A percentile compares a stretch with the other conserved stretches of the same genome.
These are phyloP conservation scores for Muscicapa comitata DNA, from an alignment of 2,797 vertebrate species.

Conservation along the genomic window DNA sequence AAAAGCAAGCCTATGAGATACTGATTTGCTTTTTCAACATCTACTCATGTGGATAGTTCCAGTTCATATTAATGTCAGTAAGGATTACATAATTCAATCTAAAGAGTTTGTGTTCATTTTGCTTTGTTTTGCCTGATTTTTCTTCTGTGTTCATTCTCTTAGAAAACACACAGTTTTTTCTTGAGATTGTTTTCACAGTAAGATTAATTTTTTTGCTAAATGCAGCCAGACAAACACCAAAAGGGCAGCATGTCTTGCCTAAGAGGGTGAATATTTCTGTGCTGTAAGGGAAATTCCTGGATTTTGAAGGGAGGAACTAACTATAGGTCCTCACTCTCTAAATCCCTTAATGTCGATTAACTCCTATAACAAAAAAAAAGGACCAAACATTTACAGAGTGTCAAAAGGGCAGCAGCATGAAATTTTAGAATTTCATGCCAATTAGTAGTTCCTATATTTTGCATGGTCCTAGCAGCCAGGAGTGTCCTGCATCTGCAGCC, in stretches of 20 bases:
- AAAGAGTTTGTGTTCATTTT: neutral
- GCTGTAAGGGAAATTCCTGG: neutral
- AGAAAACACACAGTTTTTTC: neutral
- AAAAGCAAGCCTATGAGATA: slow-evolving; percentile 14
- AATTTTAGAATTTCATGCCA: neutral
- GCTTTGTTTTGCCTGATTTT: slow-evolving; percentile 3
- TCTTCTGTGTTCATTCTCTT: neutral
- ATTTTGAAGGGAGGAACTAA: neutral
- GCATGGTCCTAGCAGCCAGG: neutral
- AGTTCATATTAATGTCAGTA: neutral
- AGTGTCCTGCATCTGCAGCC: neutral
- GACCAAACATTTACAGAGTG: neutral
- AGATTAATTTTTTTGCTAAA: neutral
- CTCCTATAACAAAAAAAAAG: neutral
- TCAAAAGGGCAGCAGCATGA: neutral
- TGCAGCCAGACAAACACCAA: slow-evolving; percentile 4
- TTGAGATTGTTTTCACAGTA: neutral
- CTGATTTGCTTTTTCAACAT: neutral
- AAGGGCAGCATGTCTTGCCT: neutral
- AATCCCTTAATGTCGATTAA: neutral
- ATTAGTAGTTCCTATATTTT: neutral
- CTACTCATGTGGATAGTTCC: neutral
- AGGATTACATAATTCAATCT: neutral
- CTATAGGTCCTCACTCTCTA: neutral
- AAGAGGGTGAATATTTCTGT: neutral